A percentile compares a stretch with the other conserved stretches of the same genome.
phyloP scores from a whole-genome alignment of 2,797 vertebrate species.

The Mallotus villosus region DNA sequence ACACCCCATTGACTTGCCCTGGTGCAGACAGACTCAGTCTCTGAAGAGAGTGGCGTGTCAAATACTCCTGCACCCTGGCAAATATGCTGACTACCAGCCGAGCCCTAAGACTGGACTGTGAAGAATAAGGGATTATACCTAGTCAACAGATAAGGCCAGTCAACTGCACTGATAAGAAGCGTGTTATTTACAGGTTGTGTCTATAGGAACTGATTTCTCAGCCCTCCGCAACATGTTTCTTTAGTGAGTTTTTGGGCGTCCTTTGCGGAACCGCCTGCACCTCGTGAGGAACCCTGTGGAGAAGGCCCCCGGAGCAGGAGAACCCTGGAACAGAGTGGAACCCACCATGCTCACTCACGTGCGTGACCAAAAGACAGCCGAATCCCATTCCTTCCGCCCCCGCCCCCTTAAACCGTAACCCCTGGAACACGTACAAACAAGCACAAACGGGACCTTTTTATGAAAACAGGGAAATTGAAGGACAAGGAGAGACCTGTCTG shows the following conservation, averaged over 20 bases:
- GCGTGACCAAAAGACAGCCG: constrained; percentile 34
- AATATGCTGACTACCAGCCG: neutral
- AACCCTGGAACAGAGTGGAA: constrained; percentile 8
- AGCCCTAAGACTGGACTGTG: neutral
- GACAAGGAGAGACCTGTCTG: constrained; percentile 43
- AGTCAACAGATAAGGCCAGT: neutral
- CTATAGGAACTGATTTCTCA: neutral
- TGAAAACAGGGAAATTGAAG: constrained; percentile 58
- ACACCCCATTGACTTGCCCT: neutral
- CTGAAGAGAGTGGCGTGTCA: neutral
- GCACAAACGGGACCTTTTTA: constrained; percentile 44
- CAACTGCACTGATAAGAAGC: neutral
- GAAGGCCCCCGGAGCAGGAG: constrained; percentile 30
- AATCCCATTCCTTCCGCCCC: constrained; percentile 45
- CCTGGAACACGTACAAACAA: constrained; percentile 63
- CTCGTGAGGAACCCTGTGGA: neutral
- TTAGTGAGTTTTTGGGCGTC: constrained; percentile 1
- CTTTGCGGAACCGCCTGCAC: neutral
- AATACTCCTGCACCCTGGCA: neutral
- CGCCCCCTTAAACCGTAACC: constrained; percentile 41
- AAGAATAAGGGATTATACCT: neutral
- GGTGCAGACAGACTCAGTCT: neutral
- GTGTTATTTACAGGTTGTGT: no score
- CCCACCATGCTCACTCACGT: constrained; percentile 30
- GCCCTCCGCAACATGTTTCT: neutral